A percentile compares a stretch with the other conserved stretches of the same genome.
Conservation (phyloP, 2,888 invertebrate genomes). For the Mactromeris polynyma region DNA sequence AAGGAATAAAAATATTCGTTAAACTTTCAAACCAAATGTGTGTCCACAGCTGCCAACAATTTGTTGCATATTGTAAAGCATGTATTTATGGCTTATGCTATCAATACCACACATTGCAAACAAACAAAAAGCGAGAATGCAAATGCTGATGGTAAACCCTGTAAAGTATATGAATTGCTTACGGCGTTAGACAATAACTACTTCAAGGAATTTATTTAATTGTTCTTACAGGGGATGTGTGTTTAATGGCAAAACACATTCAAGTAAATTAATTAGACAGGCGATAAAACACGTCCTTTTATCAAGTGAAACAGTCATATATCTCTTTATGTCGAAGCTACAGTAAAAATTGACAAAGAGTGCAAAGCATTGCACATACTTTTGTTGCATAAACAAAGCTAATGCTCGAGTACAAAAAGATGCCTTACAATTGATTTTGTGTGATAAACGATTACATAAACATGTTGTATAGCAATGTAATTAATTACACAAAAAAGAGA, state of each 20-base stretch:
- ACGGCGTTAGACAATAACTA: not conserved
- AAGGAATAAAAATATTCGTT: not conserved
- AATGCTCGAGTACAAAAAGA: too few relatives aligned
- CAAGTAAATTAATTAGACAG: slow-evolving; percentile 1
- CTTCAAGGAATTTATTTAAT: not conserved
- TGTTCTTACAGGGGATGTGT: slow-evolving; percentile 3
- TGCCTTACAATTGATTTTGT: too few relatives aligned
- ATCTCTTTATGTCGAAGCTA: too few relatives aligned
- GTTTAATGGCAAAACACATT: not conserved
- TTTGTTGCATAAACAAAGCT: too few relatives aligned
- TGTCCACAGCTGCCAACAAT: slow-evolving; percentile 2
- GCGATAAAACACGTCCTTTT: not conserved
- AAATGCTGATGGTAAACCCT: not conserved
- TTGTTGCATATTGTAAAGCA: slow-evolving; percentile 2
- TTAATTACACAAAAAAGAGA: too few relatives aligned
- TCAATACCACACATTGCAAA: not conserved
- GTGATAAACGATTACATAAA: too few relatives aligned
- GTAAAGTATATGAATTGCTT: not conserved
- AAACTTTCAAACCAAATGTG: not conserved
- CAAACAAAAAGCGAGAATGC: not conserved
- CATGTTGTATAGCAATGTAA: too few relatives aligned
- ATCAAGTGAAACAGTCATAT: not conserved
- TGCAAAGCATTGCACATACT: too few relatives aligned
- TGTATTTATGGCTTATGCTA: not conserved
- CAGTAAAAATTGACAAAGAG: too few relatives aligned